Base-by-base conservation (phyloP, 2,797 vertebrate species). In the Scolopax bukidnonensis region DNA sequence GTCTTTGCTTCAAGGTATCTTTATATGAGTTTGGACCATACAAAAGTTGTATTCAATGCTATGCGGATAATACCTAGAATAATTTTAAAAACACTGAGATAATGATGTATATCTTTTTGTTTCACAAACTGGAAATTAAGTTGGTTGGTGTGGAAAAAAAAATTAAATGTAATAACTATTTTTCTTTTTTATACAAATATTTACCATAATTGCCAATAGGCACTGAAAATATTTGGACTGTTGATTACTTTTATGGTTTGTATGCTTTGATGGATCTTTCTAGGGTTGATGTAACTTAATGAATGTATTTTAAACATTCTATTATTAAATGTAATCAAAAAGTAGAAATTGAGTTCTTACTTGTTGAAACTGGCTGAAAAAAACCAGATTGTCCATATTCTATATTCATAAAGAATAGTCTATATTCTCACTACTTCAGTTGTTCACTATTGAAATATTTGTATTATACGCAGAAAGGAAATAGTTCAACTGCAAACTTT, bases 1-100 rank as follows among this genome's bases (percentile, higher is more conserved):
- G 53, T 96, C 60, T 96, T 96, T 97, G 88, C 95, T 97, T 97
- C 81, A 94, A 96, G 93, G 93, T 96, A 93, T 80, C 81, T 94
- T 96, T 96, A 65, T 94, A 82, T 43, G 73, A 87, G 45, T 68
- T 96, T 84, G 70, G 82, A 79, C 65, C 47, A 83, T 50, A 90
- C 16, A 90, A 70, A 92, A 73, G 21, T 86, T 86, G 12, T 87
- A 19, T 88, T 90, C 81, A 82, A 56, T 14, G 23, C 38, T 96
- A 70, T 64, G 64, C 6, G 43, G 51, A 79, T 75, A 84, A 57
- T 36, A 48, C 43, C 77, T 16, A 68, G 21, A 81, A 81, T 84
- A 90, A 85, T 75, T 70, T 87, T 48, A 7, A 77, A 74, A 87
- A 23, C 45, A 85, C 20, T 27, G 33, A 83, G 57, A 91, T 38